Percentiles rank a stretch among this genome's conserved stretches.
Evolutionary conservation across 92 coral and sea anemone species (phyloP).

Genomic region (Metridium senile): DNA sequence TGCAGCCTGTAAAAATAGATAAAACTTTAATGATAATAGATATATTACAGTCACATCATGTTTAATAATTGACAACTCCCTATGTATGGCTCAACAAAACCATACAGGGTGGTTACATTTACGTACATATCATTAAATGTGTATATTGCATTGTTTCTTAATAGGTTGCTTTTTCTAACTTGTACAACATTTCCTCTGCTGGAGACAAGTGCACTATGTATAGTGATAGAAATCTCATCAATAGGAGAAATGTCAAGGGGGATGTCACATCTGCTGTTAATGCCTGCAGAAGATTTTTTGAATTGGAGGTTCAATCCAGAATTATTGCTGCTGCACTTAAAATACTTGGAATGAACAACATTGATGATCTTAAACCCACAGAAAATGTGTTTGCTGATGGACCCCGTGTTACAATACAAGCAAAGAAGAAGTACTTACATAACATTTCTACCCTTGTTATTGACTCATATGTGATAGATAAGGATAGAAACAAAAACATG

Average conservation of each 20-base stretch:
- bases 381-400: not conserved
- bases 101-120: too few species aligned
- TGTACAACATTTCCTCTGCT: conserved; percentile 66
- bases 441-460: conserved; percentile 63
- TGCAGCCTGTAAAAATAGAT: too few species aligned
- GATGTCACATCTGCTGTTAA: conserved; percentile 76
- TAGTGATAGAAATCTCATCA: conserved; percentile 62
- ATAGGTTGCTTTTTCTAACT: conserved; percentile 65
- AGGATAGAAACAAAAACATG: conserved; percentile 46
- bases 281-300: conserved; percentile 71
- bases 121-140: too few species aligned
- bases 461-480: conserved; percentile 63
- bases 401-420: conserved; percentile 43
- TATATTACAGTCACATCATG: too few species aligned
- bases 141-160: not conserved
- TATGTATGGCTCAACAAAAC: too few species aligned
- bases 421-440: conserved; percentile 49
- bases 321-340: conserved; percentile 71
- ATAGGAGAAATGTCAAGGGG: conserved; percentile 71
- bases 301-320: conserved; percentile 60
- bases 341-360: conserved; percentile 53
- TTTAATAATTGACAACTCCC: too few species aligned
- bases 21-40: too few species aligned
- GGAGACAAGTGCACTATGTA: conserved; percentile 83
- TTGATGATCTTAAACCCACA: conserved; percentile 49